Conservation (phyloP, 2,797 vertebrate species). For the Chrosomus eos region DNA sequence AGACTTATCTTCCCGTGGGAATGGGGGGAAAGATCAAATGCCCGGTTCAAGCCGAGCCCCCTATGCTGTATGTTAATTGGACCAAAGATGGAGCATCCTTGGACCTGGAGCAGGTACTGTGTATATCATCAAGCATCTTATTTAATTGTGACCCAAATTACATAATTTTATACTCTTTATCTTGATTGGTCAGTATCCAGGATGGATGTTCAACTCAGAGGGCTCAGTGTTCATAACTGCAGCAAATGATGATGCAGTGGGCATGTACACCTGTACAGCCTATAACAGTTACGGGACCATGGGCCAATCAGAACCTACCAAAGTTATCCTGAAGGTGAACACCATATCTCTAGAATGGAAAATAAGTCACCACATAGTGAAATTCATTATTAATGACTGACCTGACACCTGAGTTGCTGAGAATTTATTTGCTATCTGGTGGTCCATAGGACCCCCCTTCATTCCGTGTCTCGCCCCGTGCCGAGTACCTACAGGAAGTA, state of each 20-base stretch:
- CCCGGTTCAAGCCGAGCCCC: constrained; percentile 88
- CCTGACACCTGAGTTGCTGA: background rate
- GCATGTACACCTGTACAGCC: constrained; percentile 90
- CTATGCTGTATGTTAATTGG: constrained; percentile 90
- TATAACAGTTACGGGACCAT: constrained; percentile 94
- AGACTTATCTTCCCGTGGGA: constrained; percentile 89
- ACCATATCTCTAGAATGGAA: background rate
- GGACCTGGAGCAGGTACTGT: constrained; percentile 84
- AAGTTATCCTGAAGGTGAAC: constrained; percentile 87
- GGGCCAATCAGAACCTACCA: constrained; percentile 86
- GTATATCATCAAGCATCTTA: background rate
- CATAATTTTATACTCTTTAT: background rate
- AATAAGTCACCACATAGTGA: background rate
- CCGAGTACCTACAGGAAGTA: constrained; percentile 94
- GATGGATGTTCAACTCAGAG: constrained; percentile 87
- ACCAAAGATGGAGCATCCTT: constrained; percentile 87
- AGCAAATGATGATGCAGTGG: constrained; percentile 90
- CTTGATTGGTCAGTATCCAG: constrained; percentile 81
- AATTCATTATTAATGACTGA: background rate
- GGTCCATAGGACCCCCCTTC: constrained; percentile 85
- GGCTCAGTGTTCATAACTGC: constrained; percentile 88
- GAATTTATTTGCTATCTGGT: background rate
- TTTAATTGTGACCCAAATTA: background rate
- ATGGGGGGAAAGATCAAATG: constrained; percentile 89
- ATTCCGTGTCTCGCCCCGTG: constrained; percentile 81